These are phyloP conservation scores for Nephila pilipes DNA, from an alignment of 1,140 invertebrate genomes.

Conservation along the genomic window DNA sequence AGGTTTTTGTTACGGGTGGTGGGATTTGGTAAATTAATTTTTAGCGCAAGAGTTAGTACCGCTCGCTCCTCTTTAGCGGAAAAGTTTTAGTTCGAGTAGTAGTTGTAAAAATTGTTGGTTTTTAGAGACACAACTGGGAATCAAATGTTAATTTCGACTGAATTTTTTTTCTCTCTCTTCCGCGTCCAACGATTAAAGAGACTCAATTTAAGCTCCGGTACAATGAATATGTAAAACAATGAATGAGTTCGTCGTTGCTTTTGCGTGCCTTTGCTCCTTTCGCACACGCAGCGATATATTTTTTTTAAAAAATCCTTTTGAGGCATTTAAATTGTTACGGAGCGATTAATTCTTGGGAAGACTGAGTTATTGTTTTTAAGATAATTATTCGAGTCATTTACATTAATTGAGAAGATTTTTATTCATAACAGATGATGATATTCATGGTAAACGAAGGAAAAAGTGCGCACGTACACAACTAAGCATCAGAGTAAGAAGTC, in stretches of 20 bases:
- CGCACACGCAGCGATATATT: background rate
- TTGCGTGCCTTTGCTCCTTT: conserved; percentile 14
- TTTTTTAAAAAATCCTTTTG: background rate
- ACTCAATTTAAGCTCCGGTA: conserved; percentile 53
- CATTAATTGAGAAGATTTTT: conserved; percentile 61
- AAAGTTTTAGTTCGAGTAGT: conserved; percentile 51
- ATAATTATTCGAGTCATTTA: conserved; percentile 39
- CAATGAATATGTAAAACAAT: conserved; percentile 56
- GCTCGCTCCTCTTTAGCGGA: conserved; percentile 27
- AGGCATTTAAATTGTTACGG: conserved; percentile 48
- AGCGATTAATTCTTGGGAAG: conserved; percentile 44
- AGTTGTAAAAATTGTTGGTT: conserved; percentile 69
- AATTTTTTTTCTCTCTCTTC: background rate
- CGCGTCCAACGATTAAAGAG: conserved; percentile 21
- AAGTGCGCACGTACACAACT: background rate
- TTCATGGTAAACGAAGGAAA: conserved; percentile 18
- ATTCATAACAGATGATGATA: conserved; percentile 43
- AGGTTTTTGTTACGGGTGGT: conserved; percentile 45
- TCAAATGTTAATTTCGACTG: conserved; percentile 67
- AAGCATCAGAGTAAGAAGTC: background rate
- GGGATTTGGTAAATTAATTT: conserved; percentile 69
- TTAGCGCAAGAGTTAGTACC: conserved; percentile 56
- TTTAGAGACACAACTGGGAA: conserved; percentile 61
- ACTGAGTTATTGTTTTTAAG: conserved; percentile 57
- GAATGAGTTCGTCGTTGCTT: conserved; percentile 37